Evolutionary conservation across 2,113 vertebrate genomes (phyloP).

Genomic region (Gorsachius goisagi): DNA sequence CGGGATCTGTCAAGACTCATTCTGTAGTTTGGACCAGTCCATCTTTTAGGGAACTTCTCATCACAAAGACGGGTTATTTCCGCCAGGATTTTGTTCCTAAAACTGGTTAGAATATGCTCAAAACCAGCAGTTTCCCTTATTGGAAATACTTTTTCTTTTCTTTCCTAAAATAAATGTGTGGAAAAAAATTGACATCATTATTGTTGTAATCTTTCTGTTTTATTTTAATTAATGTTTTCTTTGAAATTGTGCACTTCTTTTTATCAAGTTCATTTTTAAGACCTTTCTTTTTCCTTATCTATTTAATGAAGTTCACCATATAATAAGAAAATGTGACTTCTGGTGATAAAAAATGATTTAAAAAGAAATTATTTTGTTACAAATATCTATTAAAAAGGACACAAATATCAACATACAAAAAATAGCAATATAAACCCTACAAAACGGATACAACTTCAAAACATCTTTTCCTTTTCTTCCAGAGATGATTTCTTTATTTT

Average conservation of each 20-base stretch:
- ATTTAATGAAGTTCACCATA: neutral
- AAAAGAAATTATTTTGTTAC: neutral
- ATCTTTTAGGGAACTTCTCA: neutral
- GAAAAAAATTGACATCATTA: neutral
- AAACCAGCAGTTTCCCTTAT: neutral
- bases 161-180: neutral
- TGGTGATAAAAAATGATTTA: neutral
- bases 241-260: neutral
- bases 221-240: slow-evolving; percentile 7
- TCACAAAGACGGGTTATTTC: neutral
- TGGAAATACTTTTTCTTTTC: neutral
- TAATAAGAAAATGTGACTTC: neutral
- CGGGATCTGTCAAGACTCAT: neutral
- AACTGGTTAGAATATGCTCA: neutral
- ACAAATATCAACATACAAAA: neutral
- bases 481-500: neutral
- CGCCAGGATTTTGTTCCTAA: neutral
- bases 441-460: neutral
- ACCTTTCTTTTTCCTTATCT: neutral
- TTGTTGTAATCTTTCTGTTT: neutral
- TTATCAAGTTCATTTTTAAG: neutral
- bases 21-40: neutral
- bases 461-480: neutral
- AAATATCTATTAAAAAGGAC: neutral
- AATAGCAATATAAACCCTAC: neutral